Evolutionary conservation across 2,113 vertebrate species (phyloP), one percentile per base, ranked within the genome.

Genomic region (Melanotaenia duboulayi): DNA sequence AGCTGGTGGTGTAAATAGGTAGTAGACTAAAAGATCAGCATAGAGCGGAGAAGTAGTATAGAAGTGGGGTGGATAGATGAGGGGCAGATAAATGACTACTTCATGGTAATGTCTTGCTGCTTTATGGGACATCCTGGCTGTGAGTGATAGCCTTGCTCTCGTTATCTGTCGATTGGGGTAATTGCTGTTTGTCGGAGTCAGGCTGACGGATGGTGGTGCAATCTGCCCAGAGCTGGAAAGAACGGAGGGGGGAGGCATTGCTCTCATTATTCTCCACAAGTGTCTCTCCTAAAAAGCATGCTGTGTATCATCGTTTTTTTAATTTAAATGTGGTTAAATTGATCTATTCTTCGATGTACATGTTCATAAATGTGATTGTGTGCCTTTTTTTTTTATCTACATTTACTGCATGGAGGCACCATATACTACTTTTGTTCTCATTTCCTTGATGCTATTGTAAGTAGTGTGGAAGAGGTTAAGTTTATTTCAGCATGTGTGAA

Each of bases 121-220:
- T 92, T 91, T 90, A 89, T 85, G 91, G 87, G 82, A 65, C 74
- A 37, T 89, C 74, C 82, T 83, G 87, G 79, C 74, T 75, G 75
- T 93, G 92, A 94, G 83, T 81, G 89, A 94, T 93, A 82, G 87
- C 82, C 78, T 76, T 67, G 83, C 84, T 89, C 90, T 92, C 63
- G 82, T 93, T 92, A 92, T 91, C 90, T 91, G 89, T 92, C 91
- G 80, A 93, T 92, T 93, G 92, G 81, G 90, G 88, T 93, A 93
- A 94, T 93, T 93, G 91, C 90, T 92, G 91, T 93, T 92, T 92
- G 91, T 92, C 87, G 69, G 87, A 84, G 87, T 79, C 74, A 65
- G 68, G 65, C 63, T 93, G 91, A 94, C 84, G 86, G 87, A 93
- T 94, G 83, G 82, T 87, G 86, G 88, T 91, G 89, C 83, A 89